Conservation (phyloP, 2,113 vertebrate genomes). For the Podiceps cristatus region DNA sequence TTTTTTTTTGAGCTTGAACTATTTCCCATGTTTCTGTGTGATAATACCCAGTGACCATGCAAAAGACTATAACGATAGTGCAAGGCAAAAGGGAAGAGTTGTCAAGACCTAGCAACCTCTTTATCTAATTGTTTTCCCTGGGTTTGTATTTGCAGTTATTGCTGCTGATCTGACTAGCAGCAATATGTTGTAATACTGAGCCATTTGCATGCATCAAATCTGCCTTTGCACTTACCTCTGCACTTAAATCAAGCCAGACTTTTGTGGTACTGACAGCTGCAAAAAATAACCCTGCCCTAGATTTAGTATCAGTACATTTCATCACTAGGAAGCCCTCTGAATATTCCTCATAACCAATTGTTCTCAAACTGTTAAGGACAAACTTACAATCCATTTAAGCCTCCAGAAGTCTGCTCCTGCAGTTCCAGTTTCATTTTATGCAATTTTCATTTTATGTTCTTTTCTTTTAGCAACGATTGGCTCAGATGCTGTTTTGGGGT, state of each 20-base stretch:
- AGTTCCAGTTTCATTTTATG: not conserved
- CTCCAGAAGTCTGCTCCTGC: not conserved
- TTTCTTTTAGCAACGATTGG: slow-evolving; percentile 84
- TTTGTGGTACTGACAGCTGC: not conserved
- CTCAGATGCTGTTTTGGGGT: slow-evolving; percentile 90
- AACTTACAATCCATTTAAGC: not conserved
- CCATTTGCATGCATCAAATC: not conserved
- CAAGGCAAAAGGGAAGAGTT: not conserved
- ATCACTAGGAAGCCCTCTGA: not conserved
- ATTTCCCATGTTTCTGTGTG: not conserved
- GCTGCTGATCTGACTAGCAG: not conserved
- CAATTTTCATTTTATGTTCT: not conserved
- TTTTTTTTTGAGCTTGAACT: not conserved
- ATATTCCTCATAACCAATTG: not conserved
- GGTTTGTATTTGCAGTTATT: not conserved
- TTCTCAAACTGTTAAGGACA: not conserved
- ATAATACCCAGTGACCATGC: not conserved
- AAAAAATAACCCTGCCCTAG: not conserved
- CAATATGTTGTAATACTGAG: not conserved
- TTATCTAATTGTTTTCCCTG: not conserved
- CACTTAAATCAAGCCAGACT: not conserved
- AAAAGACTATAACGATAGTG: not conserved
- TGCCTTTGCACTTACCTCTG: not conserved
- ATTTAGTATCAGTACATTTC: not conserved
- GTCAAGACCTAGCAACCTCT: not conserved